Conservation (phyloP, 2,797 vertebrate species). For the Delichon dasypus region DNA sequence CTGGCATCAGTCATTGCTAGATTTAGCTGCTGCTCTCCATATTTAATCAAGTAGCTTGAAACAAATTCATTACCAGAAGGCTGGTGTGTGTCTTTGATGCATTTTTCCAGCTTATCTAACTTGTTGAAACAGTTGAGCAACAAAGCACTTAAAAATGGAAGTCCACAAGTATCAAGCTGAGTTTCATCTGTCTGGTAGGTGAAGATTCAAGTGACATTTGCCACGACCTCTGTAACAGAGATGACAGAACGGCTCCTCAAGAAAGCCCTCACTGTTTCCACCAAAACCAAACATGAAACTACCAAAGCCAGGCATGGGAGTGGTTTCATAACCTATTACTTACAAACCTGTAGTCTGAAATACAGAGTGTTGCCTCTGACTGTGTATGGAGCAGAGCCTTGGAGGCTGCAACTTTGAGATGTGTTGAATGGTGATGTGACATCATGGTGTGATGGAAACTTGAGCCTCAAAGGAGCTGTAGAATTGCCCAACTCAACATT, state of each 20-base stretch:
- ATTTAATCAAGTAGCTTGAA: not conserved
- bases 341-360: not conserved
- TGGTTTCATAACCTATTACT: not conserved
- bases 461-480: not conserved
- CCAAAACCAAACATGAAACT: not conserved
- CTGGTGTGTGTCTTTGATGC: not conserved
- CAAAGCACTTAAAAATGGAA: not conserved
- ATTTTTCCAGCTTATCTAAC: slow-evolving; percentile 29
- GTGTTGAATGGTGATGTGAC: not conserved
- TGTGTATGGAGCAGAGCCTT: not conserved
- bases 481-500: not conserved
- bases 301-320: not conserved
- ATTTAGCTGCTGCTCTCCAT: slow-evolving; percentile 3
- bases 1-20: not conserved
- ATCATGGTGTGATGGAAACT: not conserved
- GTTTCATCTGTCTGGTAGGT: not conserved
- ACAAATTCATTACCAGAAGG: not conserved
- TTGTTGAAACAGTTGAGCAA: not conserved
- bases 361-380: not conserved
- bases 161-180: not conserved
- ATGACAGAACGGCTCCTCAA: not conserved
- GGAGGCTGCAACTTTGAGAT: not conserved
- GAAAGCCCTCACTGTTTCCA: not conserved
- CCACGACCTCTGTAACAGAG: not conserved
- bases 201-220: not conserved